Conservation (phyloP, 2,113 vertebrate genomes). For the Rhodinocichla rosea region DNA sequence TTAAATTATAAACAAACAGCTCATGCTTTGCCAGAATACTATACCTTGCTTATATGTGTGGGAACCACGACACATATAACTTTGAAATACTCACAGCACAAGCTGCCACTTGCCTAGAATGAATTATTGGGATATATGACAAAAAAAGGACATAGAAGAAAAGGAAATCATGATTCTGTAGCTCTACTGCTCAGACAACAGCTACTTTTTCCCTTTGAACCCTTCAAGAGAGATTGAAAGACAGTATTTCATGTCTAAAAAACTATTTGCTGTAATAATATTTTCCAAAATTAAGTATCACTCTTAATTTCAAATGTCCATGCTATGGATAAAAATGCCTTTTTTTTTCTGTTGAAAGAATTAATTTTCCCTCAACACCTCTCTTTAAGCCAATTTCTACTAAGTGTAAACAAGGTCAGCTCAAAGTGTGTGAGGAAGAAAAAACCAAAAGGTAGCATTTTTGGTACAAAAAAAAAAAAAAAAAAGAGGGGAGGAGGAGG, state of each 20-base stretch:
- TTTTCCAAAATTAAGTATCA: background rate
- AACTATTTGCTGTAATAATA: background rate
- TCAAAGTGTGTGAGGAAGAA: background rate
- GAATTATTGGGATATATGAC: background rate
- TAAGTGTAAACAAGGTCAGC: background rate
- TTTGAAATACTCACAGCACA: background rate
- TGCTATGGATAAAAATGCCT: background rate
- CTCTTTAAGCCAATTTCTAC: background rate
- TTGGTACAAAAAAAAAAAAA: background rate
- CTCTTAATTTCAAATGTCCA: background rate
- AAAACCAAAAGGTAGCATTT: background rate
- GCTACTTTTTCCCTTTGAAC: background rate
- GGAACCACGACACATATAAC: background rate
- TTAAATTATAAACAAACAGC: background rate
- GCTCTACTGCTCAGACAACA: background rate
- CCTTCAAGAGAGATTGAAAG: background rate
- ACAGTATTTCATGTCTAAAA: background rate
- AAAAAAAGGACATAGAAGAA: background rate
- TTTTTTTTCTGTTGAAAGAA: background rate
- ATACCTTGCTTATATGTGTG: accelerated
- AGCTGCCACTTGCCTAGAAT: background rate
- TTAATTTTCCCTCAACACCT: background rate
- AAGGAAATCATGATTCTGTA: background rate
- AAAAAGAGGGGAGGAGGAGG: accelerated
- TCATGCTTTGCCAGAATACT: background rate